These are phyloP conservation scores for Okapia johnstoni DNA, from an alignment of 2,113 vertebrate species.

Conservation along the genomic window DNA sequence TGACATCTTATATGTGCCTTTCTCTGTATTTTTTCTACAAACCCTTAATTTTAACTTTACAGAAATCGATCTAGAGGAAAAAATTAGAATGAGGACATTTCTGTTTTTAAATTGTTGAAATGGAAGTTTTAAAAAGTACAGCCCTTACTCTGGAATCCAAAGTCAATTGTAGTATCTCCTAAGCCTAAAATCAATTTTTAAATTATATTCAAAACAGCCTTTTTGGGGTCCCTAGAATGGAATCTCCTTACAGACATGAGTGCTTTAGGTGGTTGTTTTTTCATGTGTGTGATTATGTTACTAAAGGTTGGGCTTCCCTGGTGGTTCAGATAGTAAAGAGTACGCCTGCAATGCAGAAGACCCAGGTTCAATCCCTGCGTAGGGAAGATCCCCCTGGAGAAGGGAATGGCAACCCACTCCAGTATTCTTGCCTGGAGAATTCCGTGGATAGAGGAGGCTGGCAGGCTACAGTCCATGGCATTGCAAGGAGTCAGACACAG, in stretches of 20 bases:
- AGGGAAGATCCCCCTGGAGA: background rate
- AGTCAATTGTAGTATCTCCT: background rate
- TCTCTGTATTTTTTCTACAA: background rate
- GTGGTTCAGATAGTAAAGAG: background rate
- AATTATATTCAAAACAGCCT: background rate
- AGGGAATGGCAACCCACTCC: background rate
- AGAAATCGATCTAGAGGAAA: background rate
- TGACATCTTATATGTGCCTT: background rate
- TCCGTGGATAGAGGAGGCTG: background rate
- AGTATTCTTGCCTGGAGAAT: background rate
- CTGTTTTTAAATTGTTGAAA: constrained; percentile 50
- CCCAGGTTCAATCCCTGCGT: background rate
- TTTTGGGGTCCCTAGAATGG: background rate
- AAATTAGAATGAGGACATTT: constrained; percentile 8
- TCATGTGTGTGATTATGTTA: background rate
- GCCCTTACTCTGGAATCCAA: background rate
- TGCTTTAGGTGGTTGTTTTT: background rate
- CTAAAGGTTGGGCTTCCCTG: background rate
- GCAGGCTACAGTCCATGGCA: background rate
- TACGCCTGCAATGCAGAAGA: background rate
- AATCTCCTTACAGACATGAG: background rate
- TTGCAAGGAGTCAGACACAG: background rate
- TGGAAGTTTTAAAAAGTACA: constrained; percentile 17
- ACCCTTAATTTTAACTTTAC: constrained; percentile 32
- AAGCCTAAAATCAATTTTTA: background rate